Base-by-base conservation (phyloP, 2,113 vertebrate genomes). In the Papio anubis region DNA sequence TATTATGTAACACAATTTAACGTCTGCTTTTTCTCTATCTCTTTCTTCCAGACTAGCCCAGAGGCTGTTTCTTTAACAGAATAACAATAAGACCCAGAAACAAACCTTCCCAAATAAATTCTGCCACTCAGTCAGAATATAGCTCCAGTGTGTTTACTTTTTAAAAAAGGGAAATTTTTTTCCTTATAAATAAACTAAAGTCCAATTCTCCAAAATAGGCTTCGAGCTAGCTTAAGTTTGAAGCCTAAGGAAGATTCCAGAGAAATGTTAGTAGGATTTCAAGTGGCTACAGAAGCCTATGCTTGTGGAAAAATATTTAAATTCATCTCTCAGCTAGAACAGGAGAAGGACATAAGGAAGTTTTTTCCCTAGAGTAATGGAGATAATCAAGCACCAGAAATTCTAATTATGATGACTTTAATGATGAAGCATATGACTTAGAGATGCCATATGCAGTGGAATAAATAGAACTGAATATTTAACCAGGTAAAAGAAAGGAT, bases 381-480 rank as follows among this genome's bases (percentile, higher is more conserved):
- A 89, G 40, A 93, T 35, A 94, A 55, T 17, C n/a, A 73, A 61
- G 25, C 5, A 73, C 25, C 40, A 90, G 40, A 95, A 92, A 92
- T 82, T 92, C 61, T 48, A 90, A 83, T 86, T 76, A 48, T 23
- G 45, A 55, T 89, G 9, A 32, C 55, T 96, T 91, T 78, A 59
- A 7, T 55, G n/a, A 48, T 40, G 30, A 89, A 30, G 92, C 25
- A 66, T 89, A 43, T 8, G 30, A 35, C 73, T 86, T 93, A 78
- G 50, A 38, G 11, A 82, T 96, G 83, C 75, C 45, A 50, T 43
- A 9, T 89, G n/a, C 12, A 40, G 2, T 80, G 35, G 82, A 89
- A 68, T 68, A 94, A 78, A 83, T 50, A 96, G 66, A 68, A 61
- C n/a, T 55, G 30, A 84, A 11, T 96, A 68, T 88, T 78, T 80